Evolutionary conservation across 2,888 invertebrate genomes (phyloP).

Genomic region (Galeruca laticollis): DNA sequence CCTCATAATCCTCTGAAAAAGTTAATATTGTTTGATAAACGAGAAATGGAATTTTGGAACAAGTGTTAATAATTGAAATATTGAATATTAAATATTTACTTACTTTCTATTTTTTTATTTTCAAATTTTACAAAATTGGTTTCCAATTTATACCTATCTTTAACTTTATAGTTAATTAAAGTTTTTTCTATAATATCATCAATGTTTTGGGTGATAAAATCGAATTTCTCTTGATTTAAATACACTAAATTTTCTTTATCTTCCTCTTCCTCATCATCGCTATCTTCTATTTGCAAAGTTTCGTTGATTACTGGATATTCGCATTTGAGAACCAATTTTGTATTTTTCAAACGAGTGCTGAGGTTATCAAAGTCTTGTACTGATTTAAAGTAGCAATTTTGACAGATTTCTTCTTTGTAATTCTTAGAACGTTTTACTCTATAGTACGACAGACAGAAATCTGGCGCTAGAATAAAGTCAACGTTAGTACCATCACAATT

Average conservation of each 20-base stretch:
- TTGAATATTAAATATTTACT: not conserved
- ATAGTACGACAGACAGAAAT: conserved; percentile 65
- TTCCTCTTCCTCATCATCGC: conserved; percentile 62
- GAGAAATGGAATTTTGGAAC: not conserved
- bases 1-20: conserved; percentile 66
- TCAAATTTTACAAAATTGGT: conserved; percentile 62
- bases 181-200: conserved; percentile 66
- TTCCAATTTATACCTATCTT: conserved; percentile 65
- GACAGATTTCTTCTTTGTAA: conserved; percentile 64
- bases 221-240: conserved; percentile 56
- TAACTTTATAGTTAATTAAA: conserved; percentile 67
- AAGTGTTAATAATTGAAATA: not conserved
- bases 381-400: conserved; percentile 62
- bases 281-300: conserved; percentile 64
- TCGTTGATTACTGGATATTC: conserved; percentile 63
- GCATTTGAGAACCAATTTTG: conserved; percentile 49
- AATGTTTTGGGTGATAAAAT: conserved; percentile 66
- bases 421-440: conserved; percentile 62
- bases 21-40: not conserved
- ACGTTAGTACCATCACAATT: conserved; percentile 65
- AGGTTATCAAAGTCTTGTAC: conserved; percentile 62
- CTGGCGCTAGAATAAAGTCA: conserved; percentile 66
- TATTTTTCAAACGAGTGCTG: conserved; percentile 51
- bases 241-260: conserved; percentile 50
- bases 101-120: conserved; percentile 56